Evolutionary conservation across 1,140 invertebrate species (phyloP).

Genomic region (Drosophila repletoides): DNA sequence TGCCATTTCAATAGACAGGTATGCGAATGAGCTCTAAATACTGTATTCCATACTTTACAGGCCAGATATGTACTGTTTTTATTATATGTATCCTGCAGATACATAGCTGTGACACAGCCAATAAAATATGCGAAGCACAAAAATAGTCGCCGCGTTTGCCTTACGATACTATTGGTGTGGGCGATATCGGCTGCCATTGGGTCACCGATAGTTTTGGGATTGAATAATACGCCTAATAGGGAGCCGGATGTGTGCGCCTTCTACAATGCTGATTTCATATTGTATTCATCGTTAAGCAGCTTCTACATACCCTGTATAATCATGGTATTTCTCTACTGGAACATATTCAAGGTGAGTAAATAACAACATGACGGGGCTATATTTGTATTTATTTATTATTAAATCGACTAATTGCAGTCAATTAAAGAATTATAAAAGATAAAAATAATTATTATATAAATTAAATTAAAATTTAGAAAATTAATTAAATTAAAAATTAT

Average conservation of each 20-base stretch:
- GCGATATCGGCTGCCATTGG: constrained; percentile 97
- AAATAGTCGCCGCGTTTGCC: constrained; percentile 96
- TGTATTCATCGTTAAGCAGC: constrained; percentile 98
- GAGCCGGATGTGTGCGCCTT: constrained; percentile 93
- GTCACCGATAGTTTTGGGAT: constrained; percentile 97
- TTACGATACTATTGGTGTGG: constrained; percentile 98
- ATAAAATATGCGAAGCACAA: constrained; percentile 99
- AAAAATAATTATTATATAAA: no score
- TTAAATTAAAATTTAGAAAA: no score
- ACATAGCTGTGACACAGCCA: constrained; percentile 99
- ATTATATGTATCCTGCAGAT: constrained; percentile 86
- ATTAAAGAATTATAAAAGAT: no score
- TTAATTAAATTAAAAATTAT: no score
- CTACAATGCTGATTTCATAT: constrained; percentile 99
- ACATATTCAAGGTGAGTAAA: constrained; percentile 95
- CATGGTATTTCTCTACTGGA: constrained; percentile 99
- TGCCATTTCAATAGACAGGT: constrained; percentile 99
- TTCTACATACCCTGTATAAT: constrained; percentile 99
- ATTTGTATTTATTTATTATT: no score
- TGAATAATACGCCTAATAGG: constrained; percentile 94
- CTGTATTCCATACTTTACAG: neutral
- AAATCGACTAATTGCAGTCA: no score
- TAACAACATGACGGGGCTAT: no score
- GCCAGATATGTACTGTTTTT: neutral
- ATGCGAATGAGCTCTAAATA: constrained; percentile 71